These are phyloP conservation scores for Podargus strigoides DNA, from an alignment of 2,797 vertebrate genomes.

Conservation along the genomic window DNA sequence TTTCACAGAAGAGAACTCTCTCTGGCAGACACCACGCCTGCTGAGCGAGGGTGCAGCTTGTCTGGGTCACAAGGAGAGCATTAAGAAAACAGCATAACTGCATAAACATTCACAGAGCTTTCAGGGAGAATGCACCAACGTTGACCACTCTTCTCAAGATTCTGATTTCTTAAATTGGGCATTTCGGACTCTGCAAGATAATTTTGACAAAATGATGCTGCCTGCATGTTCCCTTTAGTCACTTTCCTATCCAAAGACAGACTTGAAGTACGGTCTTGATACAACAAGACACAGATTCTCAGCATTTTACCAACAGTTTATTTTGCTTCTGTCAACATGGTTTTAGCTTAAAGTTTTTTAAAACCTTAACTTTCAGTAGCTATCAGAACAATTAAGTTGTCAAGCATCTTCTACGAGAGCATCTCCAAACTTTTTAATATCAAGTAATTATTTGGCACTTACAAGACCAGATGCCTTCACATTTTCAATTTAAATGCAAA, in stretches of 20 bases:
- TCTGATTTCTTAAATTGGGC: not conserved
- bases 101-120: accelerated
- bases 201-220: not conserved
- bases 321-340: not conserved
- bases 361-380: constrained; percentile 22
- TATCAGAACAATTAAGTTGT: constrained; percentile 59
- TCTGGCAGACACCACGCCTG: not conserved
- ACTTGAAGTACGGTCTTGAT: not conserved
- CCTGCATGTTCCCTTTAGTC: not conserved
- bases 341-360: not conserved
- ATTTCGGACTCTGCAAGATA: not conserved
- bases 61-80: not conserved
- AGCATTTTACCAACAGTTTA: not conserved
- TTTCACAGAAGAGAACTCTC: not conserved
- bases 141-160: not conserved
- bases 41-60: not conserved
- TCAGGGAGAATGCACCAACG: accelerated
- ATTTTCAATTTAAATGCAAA: constrained; percentile 74
- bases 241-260: not conserved
- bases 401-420: constrained; percentile 21
- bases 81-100: accelerated
- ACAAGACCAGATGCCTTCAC: constrained; percentile 52
- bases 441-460: constrained; percentile 63
- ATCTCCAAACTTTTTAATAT: constrained; percentile 62
- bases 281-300: not conserved